Percentiles rank a stretch among this genome's conserved stretches.
phyloP scores from a whole-genome alignment of 2,113 vertebrate genomes.

The Ranitomeya imitator region DNA sequence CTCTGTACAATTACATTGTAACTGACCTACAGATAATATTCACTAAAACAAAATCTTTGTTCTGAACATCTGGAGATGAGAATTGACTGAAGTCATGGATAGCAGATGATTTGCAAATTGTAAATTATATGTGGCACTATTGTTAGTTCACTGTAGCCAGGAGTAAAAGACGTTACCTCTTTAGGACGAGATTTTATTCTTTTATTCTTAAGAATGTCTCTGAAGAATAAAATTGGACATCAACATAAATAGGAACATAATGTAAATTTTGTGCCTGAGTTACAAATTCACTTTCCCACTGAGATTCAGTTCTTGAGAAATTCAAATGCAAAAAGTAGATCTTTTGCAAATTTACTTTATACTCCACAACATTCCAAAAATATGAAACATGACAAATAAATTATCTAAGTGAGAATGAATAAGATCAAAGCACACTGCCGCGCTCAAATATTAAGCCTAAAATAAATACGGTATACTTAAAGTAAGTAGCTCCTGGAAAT shows the following conservation, averaged over 20 bases:
- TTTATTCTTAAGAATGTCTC: background rate
- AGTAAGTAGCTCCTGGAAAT: too few species aligned
- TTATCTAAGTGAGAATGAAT: background rate
- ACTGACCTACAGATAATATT: background rate
- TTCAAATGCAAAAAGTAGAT: background rate
- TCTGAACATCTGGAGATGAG: background rate
- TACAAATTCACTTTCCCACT: background rate
- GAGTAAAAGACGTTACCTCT: background rate
- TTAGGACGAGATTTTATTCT: background rate
- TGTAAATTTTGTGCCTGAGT: background rate
- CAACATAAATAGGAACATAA: background rate
- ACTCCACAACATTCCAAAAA: background rate
- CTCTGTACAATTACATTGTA: background rate
- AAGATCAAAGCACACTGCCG: too few species aligned
- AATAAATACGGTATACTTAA: too few species aligned
- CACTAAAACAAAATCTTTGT: background rate
- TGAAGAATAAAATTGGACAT: background rate
- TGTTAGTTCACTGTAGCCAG: background rate
- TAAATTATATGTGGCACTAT: background rate
- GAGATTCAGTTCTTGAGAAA: slow-evolving; percentile 5
- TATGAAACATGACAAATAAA: background rate
- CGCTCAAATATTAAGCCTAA: too few species aligned
- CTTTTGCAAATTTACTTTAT: background rate
- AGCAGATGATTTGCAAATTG: background rate
- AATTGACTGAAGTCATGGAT: background rate